Conservation (phyloP, 2,113 vertebrate species). For the Spermophilus dauricus region DNA sequence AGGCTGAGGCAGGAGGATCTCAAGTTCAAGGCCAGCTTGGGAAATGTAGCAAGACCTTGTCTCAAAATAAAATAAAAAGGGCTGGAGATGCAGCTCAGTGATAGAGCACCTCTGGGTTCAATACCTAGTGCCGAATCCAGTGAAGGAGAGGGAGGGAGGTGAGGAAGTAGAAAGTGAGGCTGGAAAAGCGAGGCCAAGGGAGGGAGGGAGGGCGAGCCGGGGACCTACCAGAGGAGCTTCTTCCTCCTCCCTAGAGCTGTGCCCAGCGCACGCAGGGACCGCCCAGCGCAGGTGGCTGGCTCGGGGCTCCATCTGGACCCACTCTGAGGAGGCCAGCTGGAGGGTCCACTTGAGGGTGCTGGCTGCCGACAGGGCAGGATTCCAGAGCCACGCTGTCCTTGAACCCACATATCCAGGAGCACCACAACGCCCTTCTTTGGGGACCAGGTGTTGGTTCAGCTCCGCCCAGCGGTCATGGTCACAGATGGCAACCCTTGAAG, state of each 20-base stretch:
- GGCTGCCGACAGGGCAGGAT: not conserved
- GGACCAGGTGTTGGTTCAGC: not conserved
- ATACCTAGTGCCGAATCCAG: not conserved
- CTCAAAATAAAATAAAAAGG: no score
- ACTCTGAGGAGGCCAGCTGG: not conserved
- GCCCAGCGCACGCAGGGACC: no score
- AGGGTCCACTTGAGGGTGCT: not conserved
- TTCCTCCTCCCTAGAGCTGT: constrained; percentile 52
- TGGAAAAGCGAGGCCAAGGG: no score
- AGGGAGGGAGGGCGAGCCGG: not conserved
- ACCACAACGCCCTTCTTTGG: not conserved
- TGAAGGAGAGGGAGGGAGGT: not conserved
- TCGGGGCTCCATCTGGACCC: not conserved
- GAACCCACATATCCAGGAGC: no score
- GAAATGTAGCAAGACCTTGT: no score
- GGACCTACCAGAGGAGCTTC: constrained; percentile 41
- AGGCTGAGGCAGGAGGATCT: no score
- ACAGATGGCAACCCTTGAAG: not conserved
- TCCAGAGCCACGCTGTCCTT: not conserved
- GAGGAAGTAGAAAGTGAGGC: accelerated
- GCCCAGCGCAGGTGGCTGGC: no score
- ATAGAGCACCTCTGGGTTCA: no score
- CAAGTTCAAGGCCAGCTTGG: no score
- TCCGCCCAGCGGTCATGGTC: not conserved
- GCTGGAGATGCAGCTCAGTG: no score